Evolutionary conservation across 2,888 invertebrate species (phyloP).

Genomic region (Pecten maximus): DNA sequence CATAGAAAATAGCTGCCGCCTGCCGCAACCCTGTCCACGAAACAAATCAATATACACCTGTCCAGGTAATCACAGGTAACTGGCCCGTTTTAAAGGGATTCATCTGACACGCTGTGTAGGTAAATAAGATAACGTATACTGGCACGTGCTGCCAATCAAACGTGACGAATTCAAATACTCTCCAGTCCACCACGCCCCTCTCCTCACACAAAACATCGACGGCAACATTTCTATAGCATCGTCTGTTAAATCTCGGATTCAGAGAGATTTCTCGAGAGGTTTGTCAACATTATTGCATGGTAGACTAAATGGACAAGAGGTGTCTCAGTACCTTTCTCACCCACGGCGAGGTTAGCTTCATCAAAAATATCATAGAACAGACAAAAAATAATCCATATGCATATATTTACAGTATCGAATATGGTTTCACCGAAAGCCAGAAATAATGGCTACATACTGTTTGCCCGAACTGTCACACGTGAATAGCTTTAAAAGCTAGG

Average conservation of each 20-base stretch:
- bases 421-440: neutral
- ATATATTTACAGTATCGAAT: neutral
- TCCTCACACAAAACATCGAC: slow-evolving; percentile 22
- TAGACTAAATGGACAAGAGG: slow-evolving; percentile 7
- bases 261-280: slow-evolving; percentile 30
- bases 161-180: slow-evolving; percentile 25
- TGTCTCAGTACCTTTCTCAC: neutral
- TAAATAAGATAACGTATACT: neutral
- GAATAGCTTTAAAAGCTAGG: neutral
- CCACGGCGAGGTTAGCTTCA: neutral
- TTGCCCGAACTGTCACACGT: neutral
- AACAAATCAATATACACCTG: slow-evolving; percentile 8
- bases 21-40: neutral
- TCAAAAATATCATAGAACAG: neutral
- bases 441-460: neutral
- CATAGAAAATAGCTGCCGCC: slow-evolving; percentile 13
- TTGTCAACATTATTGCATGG: neutral
- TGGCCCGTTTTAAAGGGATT: neutral
- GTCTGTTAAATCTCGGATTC: slow-evolving; percentile 14
- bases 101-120: slow-evolving; percentile 2
- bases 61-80: neutral
- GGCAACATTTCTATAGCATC: slow-evolving; percentile 22
- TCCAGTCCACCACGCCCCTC: slow-evolving; percentile 6
- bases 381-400: neutral
- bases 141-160: slow-evolving; percentile 28